Base-by-base conservation (phyloP, 1,140 invertebrate genomes). In the Zaprionus inermis region DNA sequence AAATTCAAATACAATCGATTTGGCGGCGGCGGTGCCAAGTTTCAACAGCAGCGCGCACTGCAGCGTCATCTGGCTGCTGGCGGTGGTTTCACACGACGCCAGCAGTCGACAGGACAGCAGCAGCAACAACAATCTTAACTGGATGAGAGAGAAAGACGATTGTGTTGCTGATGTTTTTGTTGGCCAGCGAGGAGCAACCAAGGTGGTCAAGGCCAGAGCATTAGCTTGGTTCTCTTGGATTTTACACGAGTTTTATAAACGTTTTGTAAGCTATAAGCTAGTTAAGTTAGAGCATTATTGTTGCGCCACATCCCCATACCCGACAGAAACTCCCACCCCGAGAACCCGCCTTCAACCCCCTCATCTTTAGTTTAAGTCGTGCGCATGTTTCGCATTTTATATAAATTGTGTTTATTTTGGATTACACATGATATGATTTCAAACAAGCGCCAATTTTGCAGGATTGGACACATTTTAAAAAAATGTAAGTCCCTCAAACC, bases 1-100 rank as follows among this genome's bases (percentile, higher is more conserved):
- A 91, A 91, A 78, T 88, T 82, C 36, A 91, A 91, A 76, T 89
- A 77, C 44, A 84, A 89, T 74, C 83, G 86, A 6, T 91, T 78
- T 63, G 72, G 77, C 16, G 78, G 77, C 30, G 74, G 80, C 51
- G 77, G 80, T 38, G 59, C 69, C 46, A 89, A 89, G 46, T 88
- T 88, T 64, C 80, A 89, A 32, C 80, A 82, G 54, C 84, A 89
- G 57, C 72, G 78, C 30, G 85, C 78, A 18, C 52, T 90, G 51
- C 85, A 89, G 36, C 81, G 85, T 30, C 84, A 88, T 74, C 52
- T 88, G 30, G 80, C 84, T 32, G 36, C 80, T 46, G 84, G 84
- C 30, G 80, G 84, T 9, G 78, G 74, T 5, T 88, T 78, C 16
- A 73, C 69, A n/a, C 71, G 84, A 6, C 74, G 83, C 16, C 84